Evolutionary conservation across 1,140 invertebrate genomes (phyloP).

Genomic region (Globodera rostochiensis): DNA sequence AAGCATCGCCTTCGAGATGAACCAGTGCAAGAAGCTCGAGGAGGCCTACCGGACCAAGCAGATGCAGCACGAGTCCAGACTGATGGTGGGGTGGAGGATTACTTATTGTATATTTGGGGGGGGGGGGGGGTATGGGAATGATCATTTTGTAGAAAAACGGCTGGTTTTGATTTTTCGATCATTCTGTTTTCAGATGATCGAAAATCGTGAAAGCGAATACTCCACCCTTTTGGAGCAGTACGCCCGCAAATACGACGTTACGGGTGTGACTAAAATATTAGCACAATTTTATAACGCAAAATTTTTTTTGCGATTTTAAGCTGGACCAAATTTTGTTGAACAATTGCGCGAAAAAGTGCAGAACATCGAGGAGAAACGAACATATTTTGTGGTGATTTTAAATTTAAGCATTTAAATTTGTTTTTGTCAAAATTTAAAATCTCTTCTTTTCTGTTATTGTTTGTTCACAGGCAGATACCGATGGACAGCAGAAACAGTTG

Average conservation of each 20-base stretch:
- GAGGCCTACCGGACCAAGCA: conserved; percentile 24
- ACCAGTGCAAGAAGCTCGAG: conserved; percentile 25
- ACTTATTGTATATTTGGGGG: neutral
- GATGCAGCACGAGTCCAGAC: conserved; percentile 25
- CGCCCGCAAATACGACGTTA: conserved; percentile 20
- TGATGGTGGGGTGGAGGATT: conserved; percentile 22
- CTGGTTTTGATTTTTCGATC: neutral
- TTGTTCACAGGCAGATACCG: conserved; percentile 3
- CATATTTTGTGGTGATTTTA: conserved; percentile 17
- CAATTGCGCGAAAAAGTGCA: conserved; percentile 7
- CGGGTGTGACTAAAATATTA: conserved; percentile 8
- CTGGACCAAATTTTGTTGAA: conserved; percentile 17
- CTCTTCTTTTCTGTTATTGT: neutral
- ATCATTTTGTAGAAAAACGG: too few species aligned
- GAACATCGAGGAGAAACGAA: neutral
- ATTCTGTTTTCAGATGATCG: conserved; percentile 26
- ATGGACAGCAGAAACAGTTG: neutral
- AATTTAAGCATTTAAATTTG: neutral
- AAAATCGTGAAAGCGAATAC: conserved; percentile 28
- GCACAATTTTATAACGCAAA: conserved; percentile 6
- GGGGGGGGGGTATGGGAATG: too few species aligned
- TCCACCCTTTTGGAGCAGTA: conserved; percentile 12
- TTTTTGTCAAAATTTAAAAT: neutral
- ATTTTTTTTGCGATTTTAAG: neutral
- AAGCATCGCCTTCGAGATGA: conserved; percentile 22